phyloP scores from a whole-genome alignment of 53 echinoderm and acorn worm genomes.

The Mesocentrotus franciscanus region DNA sequence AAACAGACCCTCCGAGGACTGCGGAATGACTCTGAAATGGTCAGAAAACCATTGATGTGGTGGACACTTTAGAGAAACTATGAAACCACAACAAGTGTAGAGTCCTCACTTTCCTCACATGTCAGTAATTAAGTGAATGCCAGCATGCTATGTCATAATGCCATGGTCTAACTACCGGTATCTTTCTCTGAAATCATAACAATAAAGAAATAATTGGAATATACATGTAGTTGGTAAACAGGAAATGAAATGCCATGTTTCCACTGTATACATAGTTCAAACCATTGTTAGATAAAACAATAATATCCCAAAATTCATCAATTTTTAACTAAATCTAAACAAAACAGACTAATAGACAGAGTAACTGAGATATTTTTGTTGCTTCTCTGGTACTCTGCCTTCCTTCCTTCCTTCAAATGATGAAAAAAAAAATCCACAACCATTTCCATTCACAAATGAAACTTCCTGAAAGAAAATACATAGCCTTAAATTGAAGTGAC shows the following conservation, averaged over 20 bases:
- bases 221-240: not conserved
- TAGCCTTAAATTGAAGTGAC: not conserved
- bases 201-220: not conserved
- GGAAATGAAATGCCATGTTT: not conserved
- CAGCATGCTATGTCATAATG: slow-evolving; percentile 1
- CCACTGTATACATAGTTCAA: not conserved
- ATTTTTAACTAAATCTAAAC: not conserved
- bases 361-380: not conserved
- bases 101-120: not conserved
- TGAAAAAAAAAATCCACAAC: not conserved
- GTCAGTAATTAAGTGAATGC: not conserved
- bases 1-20: not conserved
- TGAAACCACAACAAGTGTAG: not conserved
- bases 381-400: not conserved
- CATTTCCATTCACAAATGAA: not conserved
- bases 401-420: not conserved
- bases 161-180: not conserved
- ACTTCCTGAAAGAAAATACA: not conserved
- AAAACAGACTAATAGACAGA: not conserved
- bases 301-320: not conserved
- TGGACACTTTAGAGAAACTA: not conserved
- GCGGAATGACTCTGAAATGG: not conserved
- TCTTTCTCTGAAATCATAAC: slow-evolving; percentile 27
- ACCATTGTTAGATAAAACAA: not conserved
- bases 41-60: slow-evolving; percentile 6